phyloP scores from a whole-genome alignment of 2,888 invertebrate genomes.

The Drosophila mulleri region DNA sequence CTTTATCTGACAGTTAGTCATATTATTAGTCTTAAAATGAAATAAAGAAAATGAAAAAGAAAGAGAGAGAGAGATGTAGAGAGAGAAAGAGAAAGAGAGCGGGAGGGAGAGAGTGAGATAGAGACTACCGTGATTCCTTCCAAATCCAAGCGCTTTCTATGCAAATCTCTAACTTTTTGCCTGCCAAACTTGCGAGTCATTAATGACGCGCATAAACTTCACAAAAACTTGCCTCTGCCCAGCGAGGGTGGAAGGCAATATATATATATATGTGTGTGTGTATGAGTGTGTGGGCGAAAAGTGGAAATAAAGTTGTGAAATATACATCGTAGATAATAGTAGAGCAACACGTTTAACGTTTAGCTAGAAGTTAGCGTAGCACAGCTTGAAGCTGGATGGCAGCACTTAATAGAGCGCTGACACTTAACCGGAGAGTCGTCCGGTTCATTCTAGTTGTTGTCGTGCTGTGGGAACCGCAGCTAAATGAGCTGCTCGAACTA shows the following conservation, averaged over 20 bases:
- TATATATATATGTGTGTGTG: not conserved
- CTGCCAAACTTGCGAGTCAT: conserved; percentile 28
- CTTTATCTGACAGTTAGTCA: no score
- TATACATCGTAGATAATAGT: conserved; percentile 15
- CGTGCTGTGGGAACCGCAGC: conserved; percentile 48
- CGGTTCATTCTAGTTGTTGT: conserved; percentile 17
- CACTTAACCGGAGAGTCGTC: conserved; percentile 26
- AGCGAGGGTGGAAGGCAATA: not conserved
- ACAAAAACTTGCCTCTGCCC: conserved; percentile 18
- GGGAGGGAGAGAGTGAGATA: no score
- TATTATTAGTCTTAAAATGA: no score
- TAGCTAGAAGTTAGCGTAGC: conserved; percentile 39
- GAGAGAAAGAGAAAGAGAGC: no score
- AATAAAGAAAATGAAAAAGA: no score
- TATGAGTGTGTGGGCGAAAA: not conserved
- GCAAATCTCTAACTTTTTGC: conserved; percentile 2
- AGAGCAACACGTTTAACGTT: conserved; percentile 2
- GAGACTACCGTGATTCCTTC: not conserved
- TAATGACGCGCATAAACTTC: conserved; percentile 34
- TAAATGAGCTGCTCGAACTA: conserved; percentile 52
- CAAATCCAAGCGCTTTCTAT: not conserved
- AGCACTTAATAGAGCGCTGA: conserved; percentile 53
- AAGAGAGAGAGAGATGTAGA: no score
- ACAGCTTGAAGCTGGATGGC: conserved; percentile 36
- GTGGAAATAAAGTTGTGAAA: conserved; percentile 1